These are phyloP conservation scores for Saccopteryx leptura DNA, from an alignment of 2,113 vertebrate genomes.

Conservation along the genomic window DNA sequence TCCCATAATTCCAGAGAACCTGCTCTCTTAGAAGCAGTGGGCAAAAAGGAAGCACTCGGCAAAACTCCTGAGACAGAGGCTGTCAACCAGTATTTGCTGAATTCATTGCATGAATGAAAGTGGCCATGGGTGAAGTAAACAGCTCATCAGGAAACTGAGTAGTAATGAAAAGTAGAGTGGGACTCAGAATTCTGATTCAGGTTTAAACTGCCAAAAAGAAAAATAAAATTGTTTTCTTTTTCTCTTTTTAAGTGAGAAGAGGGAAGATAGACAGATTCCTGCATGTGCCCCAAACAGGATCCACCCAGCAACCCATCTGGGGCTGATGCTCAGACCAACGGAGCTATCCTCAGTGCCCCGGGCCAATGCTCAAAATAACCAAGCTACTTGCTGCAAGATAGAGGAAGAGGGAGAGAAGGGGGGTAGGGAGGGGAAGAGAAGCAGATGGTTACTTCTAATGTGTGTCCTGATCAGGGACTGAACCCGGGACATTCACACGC, in stretches of 20 bases:
- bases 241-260: constrained; percentile 14
- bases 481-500: no score
- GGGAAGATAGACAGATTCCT: no score
- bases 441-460: no score
- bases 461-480: no score
- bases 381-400: no score
- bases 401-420: no score
- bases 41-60: neutral
- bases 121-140: neutral
- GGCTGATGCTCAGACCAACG: no score
- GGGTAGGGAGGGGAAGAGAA: no score
- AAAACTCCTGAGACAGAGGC: neutral
- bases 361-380: no score
- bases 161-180: neutral
- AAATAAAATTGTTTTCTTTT: constrained; percentile 29
- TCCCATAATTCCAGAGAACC: neutral
- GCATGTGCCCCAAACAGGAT: no score
- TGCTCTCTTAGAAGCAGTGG: neutral
- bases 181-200: neutral
- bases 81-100: neutral
- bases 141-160: neutral
- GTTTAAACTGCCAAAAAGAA: neutral
- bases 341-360: no score
- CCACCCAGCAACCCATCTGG: no score
- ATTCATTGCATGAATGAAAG: neutral